Base-by-base conservation (phyloP, 2,113 vertebrate species). In the Rhinichthys klamathensis region DNA sequence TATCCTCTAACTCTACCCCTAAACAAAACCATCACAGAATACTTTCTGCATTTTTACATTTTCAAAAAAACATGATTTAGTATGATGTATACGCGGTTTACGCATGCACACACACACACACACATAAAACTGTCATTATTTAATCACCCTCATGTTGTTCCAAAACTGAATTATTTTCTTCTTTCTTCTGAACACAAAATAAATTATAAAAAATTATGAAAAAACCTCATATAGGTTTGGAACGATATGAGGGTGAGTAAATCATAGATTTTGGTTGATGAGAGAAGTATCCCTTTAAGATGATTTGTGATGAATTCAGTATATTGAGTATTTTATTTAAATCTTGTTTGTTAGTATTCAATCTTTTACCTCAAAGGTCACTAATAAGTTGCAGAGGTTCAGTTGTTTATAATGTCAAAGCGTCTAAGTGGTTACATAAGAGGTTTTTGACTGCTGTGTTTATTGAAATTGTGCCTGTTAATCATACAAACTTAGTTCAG, bases 401-500 rank as follows among this genome's bases (percentile, higher is more conserved):
- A 80, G 69, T 18, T 84, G 60, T 41, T 41, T 85, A 75, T 30
- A 38, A 80, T 16, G n/a, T 63, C 21, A 25, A n/a, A 67, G 2
- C 7, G 21, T 83, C 54, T 56, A 44, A 76, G 32, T 76, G 46
- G 56, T 60, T 80, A 49, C 67, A 83, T 35, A 23, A 41, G 51
- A 46, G 44, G 11, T 54, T 86, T 69, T 61, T 44, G 49, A 61
- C 76, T 67, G 12, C 35, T 30, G 11, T 84, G 84, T 89, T 87
- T 86, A 74, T 74, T 84, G 61, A 84, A 81, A 84, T 73, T 81
- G 58, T 74, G 67, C n/a, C 15, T 11, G n/a, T 25, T 60, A 46
- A 44, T 86, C 84, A 87, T 83, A 63, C 49, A 70, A 84, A 61
- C 75, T 27, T n/a, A 58, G 41, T 76, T 82, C 54, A 80, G 58